These are phyloP conservation scores for Meloidogyne floridensis DNA, from an alignment of 1,140 invertebrate genomes.

Conservation along the genomic window DNA sequence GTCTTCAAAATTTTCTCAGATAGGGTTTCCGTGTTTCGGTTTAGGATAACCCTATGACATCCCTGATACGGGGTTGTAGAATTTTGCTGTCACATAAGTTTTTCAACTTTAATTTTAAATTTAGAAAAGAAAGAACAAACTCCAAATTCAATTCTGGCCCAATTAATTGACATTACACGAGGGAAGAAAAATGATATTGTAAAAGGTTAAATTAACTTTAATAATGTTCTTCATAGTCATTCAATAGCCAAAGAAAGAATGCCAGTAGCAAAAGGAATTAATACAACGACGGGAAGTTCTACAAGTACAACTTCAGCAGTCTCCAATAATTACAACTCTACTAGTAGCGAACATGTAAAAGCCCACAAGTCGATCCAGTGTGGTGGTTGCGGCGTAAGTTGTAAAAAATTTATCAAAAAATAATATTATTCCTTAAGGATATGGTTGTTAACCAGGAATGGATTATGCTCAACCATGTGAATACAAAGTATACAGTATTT, in stretches of 20 bases:
- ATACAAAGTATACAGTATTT: slow-evolving; percentile 17
- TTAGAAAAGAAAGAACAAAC: slow-evolving; percentile 18
- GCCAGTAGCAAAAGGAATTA: neutral
- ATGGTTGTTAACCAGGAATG: slow-evolving; percentile 31
- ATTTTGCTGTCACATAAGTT: no score
- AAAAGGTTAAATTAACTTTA: neutral
- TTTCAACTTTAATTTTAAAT: neutral
- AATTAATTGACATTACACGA: slow-evolving; percentile 27
- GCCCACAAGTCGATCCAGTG: slow-evolving; percentile 26
- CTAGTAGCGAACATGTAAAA: slow-evolving; percentile 1
- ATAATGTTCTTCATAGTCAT: slow-evolving; percentile 8
- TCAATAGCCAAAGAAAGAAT: neutral
- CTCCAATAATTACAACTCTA: neutral
- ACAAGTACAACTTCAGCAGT: neutral
- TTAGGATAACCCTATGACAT: no score
- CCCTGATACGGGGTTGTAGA: no score
- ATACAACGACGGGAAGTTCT: neutral
- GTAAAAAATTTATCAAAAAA: no score
- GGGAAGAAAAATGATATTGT: neutral
- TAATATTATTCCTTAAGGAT: neutral
- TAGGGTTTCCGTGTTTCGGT: no score
- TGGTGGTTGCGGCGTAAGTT: slow-evolving; percentile 14
- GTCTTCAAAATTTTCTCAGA: neutral
- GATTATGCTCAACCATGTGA: slow-evolving; percentile 33
- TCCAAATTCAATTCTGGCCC: slow-evolving; percentile 26